Evolutionary conservation across 2,113 vertebrate species (phyloP), one percentile per base, ranked within the genome.

Genomic region (Phasianus colchicus): DNA sequence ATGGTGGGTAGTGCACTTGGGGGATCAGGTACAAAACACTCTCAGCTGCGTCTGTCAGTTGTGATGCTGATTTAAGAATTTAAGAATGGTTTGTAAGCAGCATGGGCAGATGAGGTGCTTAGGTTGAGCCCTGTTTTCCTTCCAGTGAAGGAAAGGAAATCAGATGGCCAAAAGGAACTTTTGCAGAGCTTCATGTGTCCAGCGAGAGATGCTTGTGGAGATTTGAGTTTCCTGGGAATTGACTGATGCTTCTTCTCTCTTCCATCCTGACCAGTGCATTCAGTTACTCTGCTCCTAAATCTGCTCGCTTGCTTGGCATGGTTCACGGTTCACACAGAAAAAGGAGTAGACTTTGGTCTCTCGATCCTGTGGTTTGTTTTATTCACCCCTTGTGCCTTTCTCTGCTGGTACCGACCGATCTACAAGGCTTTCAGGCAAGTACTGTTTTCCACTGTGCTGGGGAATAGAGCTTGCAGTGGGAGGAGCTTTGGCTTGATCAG

Each of bases 371-470:
- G 99, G 99, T 98, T 99, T 88, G 43, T 99, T 94, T 97, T 99
- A 95, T 99, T 99, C 97, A 99, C 98, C 16, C 99, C 99, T 2
- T 98, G 98, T 94, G 98, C 99, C 89, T 99, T 99, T 92, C 42
- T 99, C 83, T 99, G 99, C 93, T 99, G 99, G 99, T 99, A 99
- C 97, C 97, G 99, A 92, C 99, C 99, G 0, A 98, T 99, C 86
- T 99, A 99, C 97, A 99, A 99, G 97, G 99, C 99, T 89, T 99
- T 99, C 97, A 99, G 98, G 99, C 98, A 96, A 97, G 96, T 97
- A 17, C 45, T 20, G 0, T 63, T 50, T 57, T 27, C 22, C 45
- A 22, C 22, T 64, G 16, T 48, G 1, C 4, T 0, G 0, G 32
- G 48, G 25, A 54, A 30, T 38, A 3, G 43, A n/a, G 50, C 63